Conservation (phyloP, 2,113 vertebrate genomes). For the Isurus oxyrinchus region DNA sequence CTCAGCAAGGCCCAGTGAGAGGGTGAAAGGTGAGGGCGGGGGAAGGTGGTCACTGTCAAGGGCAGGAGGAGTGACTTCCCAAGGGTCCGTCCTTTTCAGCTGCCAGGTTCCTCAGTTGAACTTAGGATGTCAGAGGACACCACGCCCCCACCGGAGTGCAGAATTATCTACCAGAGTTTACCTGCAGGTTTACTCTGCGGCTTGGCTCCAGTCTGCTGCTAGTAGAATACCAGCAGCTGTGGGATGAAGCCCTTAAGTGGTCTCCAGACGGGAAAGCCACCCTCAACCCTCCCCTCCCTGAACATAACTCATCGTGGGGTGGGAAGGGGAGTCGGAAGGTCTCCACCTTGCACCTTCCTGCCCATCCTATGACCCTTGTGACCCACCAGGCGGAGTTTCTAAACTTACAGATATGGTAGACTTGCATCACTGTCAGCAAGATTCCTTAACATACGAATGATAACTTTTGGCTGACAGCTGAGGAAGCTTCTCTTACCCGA, state of each 20-base stretch:
- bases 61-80: too few species aligned
- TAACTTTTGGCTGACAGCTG: not conserved
- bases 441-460: not conserved
- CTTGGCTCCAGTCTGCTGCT: too few species aligned
- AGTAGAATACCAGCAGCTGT: not conserved
- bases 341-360: too few species aligned
- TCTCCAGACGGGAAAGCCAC: too few species aligned
- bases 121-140: too few species aligned
- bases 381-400: not conserved
- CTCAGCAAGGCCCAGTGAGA: too few species aligned
- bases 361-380: too few species aligned
- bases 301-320: too few species aligned
- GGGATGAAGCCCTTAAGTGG: too few species aligned
- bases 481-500: constrained; percentile 55
- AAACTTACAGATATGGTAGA: not conserved
- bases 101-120: not conserved
- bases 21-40: too few species aligned
- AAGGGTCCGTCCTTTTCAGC: not conserved
- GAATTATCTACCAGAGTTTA: not conserved
- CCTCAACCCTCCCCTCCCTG: not conserved
- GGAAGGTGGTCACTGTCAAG: too few species aligned
- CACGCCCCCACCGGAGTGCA: not conserved
- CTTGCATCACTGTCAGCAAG: not conserved
- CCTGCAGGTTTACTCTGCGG: not conserved
- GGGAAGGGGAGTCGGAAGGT: too few species aligned